phyloP scores from a whole-genome alignment of 2,113 vertebrate species.

The Barbus barbus region DNA sequence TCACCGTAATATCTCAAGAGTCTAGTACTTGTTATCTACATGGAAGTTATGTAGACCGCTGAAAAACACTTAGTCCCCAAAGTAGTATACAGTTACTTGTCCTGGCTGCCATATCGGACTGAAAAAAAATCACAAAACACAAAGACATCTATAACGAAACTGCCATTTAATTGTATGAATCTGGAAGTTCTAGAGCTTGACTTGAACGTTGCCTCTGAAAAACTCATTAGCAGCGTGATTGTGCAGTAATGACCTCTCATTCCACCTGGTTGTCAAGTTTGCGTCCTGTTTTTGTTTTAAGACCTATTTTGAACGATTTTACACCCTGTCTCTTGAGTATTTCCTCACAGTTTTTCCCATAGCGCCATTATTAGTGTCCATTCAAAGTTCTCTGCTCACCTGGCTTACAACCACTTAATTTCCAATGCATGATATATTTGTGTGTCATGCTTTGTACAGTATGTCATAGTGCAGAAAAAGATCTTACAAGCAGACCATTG shows the following conservation, averaged over 20 bases:
- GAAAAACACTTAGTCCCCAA: slow-evolving; percentile 36
- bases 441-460: background rate
- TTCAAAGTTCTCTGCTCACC: slow-evolving; percentile 5
- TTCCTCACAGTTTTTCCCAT: background rate
- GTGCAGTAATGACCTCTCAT: slow-evolving; percentile 38
- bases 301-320: slow-evolving; percentile 39
- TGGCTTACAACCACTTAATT: slow-evolving; percentile 10
- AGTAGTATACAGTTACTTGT: slow-evolving; percentile 41
- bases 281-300: slow-evolving; percentile 38
- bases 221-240: slow-evolving; percentile 45
- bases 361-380: background rate
- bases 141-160: slow-evolving; percentile 18
- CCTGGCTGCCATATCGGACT: background rate
- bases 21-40: slow-evolving; percentile 35
- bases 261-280: slow-evolving; percentile 12
- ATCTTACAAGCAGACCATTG: slow-evolving; percentile 30
- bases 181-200: background rate
- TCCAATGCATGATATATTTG: background rate
- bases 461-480: background rate
- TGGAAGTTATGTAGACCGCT: slow-evolving; percentile 39
- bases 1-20: slow-evolving; percentile 33
- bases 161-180: background rate
- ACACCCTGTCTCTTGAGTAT: slow-evolving; percentile 18
- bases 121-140: background rate
- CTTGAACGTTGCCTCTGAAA: slow-evolving; percentile 39